Conservation (phyloP, 2,888 invertebrate species). For the Lymantria dispar region DNA sequence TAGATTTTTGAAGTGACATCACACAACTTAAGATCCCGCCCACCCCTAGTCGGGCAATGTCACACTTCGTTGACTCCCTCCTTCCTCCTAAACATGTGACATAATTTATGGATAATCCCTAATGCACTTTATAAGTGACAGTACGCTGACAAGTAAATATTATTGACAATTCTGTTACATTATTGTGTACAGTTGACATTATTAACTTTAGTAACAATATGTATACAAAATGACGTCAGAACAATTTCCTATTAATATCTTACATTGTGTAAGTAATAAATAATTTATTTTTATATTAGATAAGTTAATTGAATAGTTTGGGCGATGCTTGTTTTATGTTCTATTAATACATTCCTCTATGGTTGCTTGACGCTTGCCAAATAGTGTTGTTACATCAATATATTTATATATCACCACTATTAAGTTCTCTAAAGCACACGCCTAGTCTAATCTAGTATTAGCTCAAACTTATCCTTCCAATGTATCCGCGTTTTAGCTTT, state of each 20-base stretch:
- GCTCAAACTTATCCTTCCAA: conserved; percentile 42
- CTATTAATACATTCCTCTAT: conserved; percentile 38
- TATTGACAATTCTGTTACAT: no score
- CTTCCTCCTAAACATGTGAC: no score
- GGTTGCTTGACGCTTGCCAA: conserved; percentile 33
- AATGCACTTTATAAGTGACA: no score
- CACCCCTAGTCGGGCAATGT: no score
- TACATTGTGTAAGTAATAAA: conserved; percentile 1
- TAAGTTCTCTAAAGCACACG: conserved; percentile 9
- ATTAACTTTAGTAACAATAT: neutral
- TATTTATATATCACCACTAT: conserved; percentile 11
- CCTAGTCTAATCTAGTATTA: conserved; percentile 25
- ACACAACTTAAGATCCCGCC: no score
- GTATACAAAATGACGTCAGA: neutral
- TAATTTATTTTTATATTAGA: conserved; percentile 10
- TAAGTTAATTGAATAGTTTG: no score
- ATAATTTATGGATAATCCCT: no score
- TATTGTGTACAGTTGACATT: no score
- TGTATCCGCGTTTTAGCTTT: conserved; percentile 4
- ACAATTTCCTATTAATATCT: neutral
- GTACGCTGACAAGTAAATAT: no score
- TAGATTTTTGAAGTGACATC: no score
- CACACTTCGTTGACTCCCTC: no score
- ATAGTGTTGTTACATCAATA: conserved; percentile 11
- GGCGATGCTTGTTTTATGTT: neutral